Evolutionary conservation across 1,140 invertebrate genomes (phyloP), one percentile per base, ranked within the genome.

Genomic region (Drosophila prosaltans): DNA sequence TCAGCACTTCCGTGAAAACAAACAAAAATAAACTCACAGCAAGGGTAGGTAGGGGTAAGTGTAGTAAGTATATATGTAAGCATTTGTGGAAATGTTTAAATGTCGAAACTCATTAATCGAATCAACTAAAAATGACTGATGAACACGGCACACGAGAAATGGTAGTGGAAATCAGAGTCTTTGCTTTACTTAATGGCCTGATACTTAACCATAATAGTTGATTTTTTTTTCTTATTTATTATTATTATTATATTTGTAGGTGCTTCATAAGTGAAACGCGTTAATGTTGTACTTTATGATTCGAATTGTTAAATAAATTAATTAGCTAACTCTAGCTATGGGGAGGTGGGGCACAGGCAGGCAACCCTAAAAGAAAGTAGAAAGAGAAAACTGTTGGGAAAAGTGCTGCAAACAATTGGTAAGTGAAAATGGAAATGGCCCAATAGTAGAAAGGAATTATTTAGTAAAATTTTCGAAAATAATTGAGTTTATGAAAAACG

Each of bases 101-200:
- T 88, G 83, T 88, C 71, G 80, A 83, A 88, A 78, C 73, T 54
- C 83, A 88, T 88, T 88, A 83, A 88, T 88, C 80, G 84, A 80
- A 80, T 88, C 83, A 88, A 88, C 77, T 82, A 58, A 83, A 80
- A 88, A 80, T 88, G 80, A 78, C 83, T 88, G 88, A 88, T 82
- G 83, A 80, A 67, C 63, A 40, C 69, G 60, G 40, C 64, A 63
- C 65, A 78, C 61, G 68, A 65, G 57, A 54, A 70, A 60, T 76
- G 11, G 26, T 3, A 55, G 54, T 32, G 26, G 57, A 58, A 58
- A n/a, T 11, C 30, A 21, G n/a, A 32, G 32, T 39, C 16, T 58
- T 26, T 24, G 45, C 45, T 51, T 51, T 51, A 51, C 26, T 51
- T 51, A 51, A 51, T 51, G 24, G 45, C 21, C 21, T 26, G 45